Base-by-base conservation (phyloP, 2,888 invertebrate genomes). In the Drosophila hamatofila region DNA sequence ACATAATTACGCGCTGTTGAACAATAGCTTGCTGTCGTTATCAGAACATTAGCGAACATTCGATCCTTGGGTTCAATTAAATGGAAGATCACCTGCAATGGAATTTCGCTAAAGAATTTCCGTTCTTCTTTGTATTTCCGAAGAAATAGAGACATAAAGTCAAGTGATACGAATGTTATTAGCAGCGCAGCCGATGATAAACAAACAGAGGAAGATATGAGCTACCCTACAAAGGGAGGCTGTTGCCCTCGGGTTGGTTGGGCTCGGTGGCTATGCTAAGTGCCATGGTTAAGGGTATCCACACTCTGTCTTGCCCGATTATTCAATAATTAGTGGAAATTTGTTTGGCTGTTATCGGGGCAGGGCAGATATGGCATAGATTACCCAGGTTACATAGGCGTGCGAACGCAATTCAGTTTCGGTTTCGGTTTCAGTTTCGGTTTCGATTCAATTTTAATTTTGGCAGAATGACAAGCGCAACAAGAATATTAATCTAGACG, bases 401-500 rank as follows among this genome's bases (percentile, higher is more conserved):
- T 23, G 18, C 21, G 57, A 30, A 33, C 42, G 81, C 59, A 75
- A 58, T 72, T 51, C 71, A 61, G 57, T 49, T 72, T 70, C 66
- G 55, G 71, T 75, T 75, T n/a, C n/a, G n/a, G n/a, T n/a, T n/a
- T n/a, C n/a, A n/a, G n/a, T n/a, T n/a, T n/a, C 71, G 63, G 57
- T 49, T 72, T 70, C 66, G 55, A 73, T 75, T 75, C 48, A 60
- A 72, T 68, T 70, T 69, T 25, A 63, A 77, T 81, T 87, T 80
- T 80, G 67, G 48, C 49, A 30, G 23, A 23, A 21, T 57, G 67
- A 75, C 68, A 78, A 67, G 75, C 75, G 37, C 69, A 65, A 88
- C 84, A 84, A 73, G 48, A n/a, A 71, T 66, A 88, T 81, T 89
- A 90, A 89, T 88, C 88, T 83, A 69, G 79, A 80, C 73, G 70